Evolutionary conservation across 2,113 vertebrate species (phyloP).

Genomic region (Petrocephalus zakoni): DNA sequence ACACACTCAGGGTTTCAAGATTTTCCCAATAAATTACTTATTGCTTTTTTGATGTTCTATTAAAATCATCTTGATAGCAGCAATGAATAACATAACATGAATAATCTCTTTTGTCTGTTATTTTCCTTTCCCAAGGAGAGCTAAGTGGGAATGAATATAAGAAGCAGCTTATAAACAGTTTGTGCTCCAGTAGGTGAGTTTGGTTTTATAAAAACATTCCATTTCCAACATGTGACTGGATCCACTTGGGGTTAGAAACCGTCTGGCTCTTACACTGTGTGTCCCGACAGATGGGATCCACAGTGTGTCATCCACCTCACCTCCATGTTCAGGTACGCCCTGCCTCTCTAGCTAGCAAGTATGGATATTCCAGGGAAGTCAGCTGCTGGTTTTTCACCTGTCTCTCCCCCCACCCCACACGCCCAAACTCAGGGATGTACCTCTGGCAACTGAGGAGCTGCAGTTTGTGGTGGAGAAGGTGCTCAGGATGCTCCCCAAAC

Average conservation of each 20-base stretch:
- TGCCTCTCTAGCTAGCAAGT: not conserved
- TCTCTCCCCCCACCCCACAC: not conserved
- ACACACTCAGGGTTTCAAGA: not conserved
- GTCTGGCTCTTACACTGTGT: not conserved
- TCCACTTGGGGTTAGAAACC: not conserved
- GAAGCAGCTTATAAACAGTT: constrained; percentile 85
- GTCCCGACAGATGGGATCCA: constrained; percentile 75
- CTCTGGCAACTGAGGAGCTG: constrained; percentile 77
- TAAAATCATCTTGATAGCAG: not conserved
- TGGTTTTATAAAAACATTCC: not conserved
- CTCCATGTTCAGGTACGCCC: constrained; percentile 87
- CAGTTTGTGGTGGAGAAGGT: constrained; percentile 83
- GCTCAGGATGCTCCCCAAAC: constrained; percentile 74
- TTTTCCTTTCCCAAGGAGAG: constrained; percentile 63
- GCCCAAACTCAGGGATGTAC: constrained; percentile 70
- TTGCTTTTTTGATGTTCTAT: not conserved
- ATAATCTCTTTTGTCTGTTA: not conserved
- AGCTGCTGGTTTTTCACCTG: not conserved
- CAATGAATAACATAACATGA: not conserved
- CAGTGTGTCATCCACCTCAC: constrained; percentile 78
- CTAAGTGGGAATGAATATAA: constrained; percentile 87
- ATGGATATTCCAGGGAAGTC: not conserved
- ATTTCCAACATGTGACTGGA: not conserved
- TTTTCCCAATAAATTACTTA: not conserved
- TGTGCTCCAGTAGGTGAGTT: constrained; percentile 83